Conservation (phyloP, 2,113 vertebrate genomes). For the mouse (Mus musculus) region DNA sequence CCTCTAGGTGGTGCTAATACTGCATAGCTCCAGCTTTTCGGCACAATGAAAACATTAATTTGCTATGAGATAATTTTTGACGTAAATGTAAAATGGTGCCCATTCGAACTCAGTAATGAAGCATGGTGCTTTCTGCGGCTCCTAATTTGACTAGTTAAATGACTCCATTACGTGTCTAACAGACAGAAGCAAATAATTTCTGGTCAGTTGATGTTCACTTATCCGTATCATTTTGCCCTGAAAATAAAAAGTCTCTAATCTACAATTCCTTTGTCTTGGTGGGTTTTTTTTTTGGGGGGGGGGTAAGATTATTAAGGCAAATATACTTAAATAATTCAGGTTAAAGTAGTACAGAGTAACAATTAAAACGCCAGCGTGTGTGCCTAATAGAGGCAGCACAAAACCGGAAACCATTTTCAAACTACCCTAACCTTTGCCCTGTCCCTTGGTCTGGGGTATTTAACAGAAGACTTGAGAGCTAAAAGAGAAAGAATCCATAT, state of each 20-base stretch:
- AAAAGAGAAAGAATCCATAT: constrained; percentile 61
- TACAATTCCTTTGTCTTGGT: constrained; percentile 90
- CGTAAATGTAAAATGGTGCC: constrained; percentile 99
- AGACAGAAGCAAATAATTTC: constrained; percentile 99
- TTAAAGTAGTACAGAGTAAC: constrained; percentile 83
- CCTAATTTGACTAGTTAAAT: constrained; percentile 99
- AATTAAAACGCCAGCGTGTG: constrained; percentile 70
- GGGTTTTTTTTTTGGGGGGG: constrained; percentile 18
- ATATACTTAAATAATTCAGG: constrained; percentile 87
- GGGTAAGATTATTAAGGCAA: constrained; percentile 88
- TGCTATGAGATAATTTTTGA: constrained; percentile 99
- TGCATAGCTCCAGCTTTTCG: constrained; percentile 84
- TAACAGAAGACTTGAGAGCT: constrained; percentile 55
- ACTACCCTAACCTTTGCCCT: constrained; percentile 65
- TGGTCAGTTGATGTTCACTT: constrained; percentile 99
- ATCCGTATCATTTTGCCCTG: constrained; percentile 96
- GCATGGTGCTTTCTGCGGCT: constrained; percentile 99
- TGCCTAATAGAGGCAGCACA: constrained; percentile 57
- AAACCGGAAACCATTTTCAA: constrained; percentile 58
- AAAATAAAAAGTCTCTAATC: constrained; percentile 93
- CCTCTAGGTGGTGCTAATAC: constrained; percentile 97
- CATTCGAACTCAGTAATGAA: constrained; percentile 99
- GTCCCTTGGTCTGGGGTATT: constrained; percentile 51
- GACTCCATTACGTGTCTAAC: constrained; percentile 99
- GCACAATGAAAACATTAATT: constrained; percentile 99